Evolutionary conservation across 2,113 vertebrate species (phyloP), one percentile per base, ranked within the genome.

Genomic region (Jaculus jaculus): DNA sequence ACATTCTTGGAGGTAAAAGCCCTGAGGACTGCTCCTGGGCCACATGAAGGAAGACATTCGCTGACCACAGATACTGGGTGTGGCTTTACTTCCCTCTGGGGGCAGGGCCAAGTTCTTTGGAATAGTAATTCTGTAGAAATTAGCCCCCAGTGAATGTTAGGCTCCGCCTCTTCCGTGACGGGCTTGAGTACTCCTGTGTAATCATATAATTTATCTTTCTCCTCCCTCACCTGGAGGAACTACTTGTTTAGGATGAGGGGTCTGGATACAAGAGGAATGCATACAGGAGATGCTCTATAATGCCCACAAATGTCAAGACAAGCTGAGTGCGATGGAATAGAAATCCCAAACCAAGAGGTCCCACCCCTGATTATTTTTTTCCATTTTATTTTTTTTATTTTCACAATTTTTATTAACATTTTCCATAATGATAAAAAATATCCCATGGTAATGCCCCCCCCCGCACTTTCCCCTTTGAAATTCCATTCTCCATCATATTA

Each of bases 261-360:
- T 51, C 63, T 91, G 66, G 73, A 89, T 89, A 87, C 28, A 60
- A 87, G 32, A 87, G 39, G 13, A 17, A 7, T 73, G 69, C 81
- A 81, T 82, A 61, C 47, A 90, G 63, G 75, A 73, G 37, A 42
- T 74, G 6, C 61, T 94, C 87, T 93, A 15, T 77, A 86, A 8
- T 68, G 23, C 82, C 68, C 18, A 15, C 23, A 71, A 83, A 89
- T 42, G n/a, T 61, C 47, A 82, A 60, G 80, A 74, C 81, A 89
- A 42, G 17, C 2, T 63, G 60, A 92, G n/a, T 51, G 51, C 54
- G 68, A 42, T 58, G n/a, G 11, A 65, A 75, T 30, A 86, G 42
- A 58, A 80, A 90, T 90, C n/a, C 2, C 68, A 86, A 92, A 83
- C 4, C 77, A 74, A 72, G 34, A 69, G 5, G 17, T 18, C 30